Conservation (phyloP, 2,888 invertebrate genomes). For the Craniophora ligustri region DNA sequence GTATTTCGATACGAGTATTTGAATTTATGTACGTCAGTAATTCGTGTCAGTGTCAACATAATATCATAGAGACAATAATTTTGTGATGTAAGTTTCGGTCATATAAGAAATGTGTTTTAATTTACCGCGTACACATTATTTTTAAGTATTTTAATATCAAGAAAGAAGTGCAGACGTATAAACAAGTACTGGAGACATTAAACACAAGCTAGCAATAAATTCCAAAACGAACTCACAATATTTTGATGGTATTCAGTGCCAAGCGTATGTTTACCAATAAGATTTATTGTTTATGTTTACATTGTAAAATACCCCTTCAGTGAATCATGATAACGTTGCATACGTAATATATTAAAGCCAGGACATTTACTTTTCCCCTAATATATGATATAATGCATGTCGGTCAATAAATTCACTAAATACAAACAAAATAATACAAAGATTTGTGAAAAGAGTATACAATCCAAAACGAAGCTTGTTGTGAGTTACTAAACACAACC, state of each 20-base stretch:
- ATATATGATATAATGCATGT: constrained; percentile 60
- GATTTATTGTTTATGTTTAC: constrained; percentile 74
- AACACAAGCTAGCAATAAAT: constrained; percentile 61
- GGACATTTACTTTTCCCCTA: constrained; percentile 57
- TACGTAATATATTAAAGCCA: constrained; percentile 64
- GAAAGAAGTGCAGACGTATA: constrained; percentile 12
- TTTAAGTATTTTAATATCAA: constrained; percentile 8
- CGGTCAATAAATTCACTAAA: constrained; percentile 65
- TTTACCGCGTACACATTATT: too few species aligned
- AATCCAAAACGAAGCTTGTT: too few species aligned
- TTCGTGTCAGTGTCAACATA: too few species aligned
- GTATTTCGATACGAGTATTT: too few species aligned
- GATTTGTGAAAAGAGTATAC: background rate
- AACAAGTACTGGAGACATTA: constrained; percentile 19
- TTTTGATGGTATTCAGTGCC: constrained; percentile 59
- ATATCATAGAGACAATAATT: too few species aligned
- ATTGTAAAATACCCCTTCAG: constrained; percentile 61
- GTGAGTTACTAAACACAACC: too few species aligned
- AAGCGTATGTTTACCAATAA: constrained; percentile 69
- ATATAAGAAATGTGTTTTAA: too few species aligned
- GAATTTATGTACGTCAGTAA: too few species aligned
- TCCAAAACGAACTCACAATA: constrained; percentile 54
- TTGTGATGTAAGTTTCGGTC: too few species aligned
- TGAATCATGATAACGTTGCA: constrained; percentile 72
- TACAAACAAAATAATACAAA: constrained; percentile 70